Percentiles rank a stretch among this genome's conserved stretches.
phyloP scores from a whole-genome alignment of 2,888 invertebrate genomes.

The Mayetiola destructor region DNA sequence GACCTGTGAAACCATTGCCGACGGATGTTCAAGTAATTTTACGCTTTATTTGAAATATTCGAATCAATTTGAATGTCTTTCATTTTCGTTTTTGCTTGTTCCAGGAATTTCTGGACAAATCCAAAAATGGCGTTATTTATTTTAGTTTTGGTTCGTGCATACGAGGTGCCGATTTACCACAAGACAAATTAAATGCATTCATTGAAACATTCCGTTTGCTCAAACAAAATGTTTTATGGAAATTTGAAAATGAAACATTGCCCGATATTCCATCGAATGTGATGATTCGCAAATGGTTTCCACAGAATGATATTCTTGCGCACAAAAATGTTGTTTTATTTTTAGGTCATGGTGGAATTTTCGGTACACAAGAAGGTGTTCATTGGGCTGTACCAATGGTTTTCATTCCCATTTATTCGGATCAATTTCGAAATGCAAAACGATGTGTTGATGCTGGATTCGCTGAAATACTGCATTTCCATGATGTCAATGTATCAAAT shows the following conservation, averaged over 20 bases:
- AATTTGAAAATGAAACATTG: neutral
- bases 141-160: slow-evolving; percentile 1
- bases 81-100: neutral
- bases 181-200: neutral
- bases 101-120: slow-evolving; percentile 3
- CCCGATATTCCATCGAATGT: neutral
- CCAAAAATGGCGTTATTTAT: neutral
- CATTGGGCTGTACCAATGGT: neutral
- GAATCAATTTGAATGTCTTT: neutral
- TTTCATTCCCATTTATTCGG: neutral
- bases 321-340: neutral
- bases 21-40: neutral
- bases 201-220: neutral
- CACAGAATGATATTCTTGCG: neutral
- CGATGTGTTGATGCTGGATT: slow-evolving; percentile 3
- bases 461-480: neutral
- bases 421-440: neutral
- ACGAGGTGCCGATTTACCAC: neutral
- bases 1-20: neutral
- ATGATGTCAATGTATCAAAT: neutral
- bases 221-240: slow-evolving; percentile 2
- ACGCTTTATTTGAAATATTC: neutral
- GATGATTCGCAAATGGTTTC: neutral
- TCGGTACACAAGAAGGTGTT: neutral
- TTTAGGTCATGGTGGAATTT: neutral